Evolutionary conservation across 2,113 vertebrate species (phyloP).

Genomic region (Carassius auratus): DNA sequence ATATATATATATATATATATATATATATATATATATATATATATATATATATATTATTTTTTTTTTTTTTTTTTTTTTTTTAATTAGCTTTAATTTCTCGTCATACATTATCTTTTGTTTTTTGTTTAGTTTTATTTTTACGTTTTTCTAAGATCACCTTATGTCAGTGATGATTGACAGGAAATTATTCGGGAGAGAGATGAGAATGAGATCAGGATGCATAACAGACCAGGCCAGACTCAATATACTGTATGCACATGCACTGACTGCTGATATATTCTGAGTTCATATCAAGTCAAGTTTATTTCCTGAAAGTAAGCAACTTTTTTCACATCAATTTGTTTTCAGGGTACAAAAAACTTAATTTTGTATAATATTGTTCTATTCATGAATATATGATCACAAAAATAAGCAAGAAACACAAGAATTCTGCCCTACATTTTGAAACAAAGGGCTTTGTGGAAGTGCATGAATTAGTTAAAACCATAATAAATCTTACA

Average conservation of each 20-base stretch:
- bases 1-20: too few relatives aligned
- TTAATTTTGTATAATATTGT: neutral
- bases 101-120: neutral
- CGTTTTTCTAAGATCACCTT: neutral
- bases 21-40: too few relatives aligned
- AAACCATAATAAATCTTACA: neutral
- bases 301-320: neutral
- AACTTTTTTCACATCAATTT: neutral
- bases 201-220: neutral
- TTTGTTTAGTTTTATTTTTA: neutral
- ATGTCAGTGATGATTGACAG: neutral
- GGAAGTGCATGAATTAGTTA: slow-evolving; percentile 24
- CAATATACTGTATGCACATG: neutral
- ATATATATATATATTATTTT: too few relatives aligned
- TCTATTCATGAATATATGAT: slow-evolving; percentile 22
- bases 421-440: slow-evolving; percentile 27
- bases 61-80: too few relatives aligned
- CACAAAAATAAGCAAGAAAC: slow-evolving; percentile 14
- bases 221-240: neutral
- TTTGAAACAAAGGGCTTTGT: slow-evolving; percentile 24
- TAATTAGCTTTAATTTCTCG: neutral
- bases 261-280: neutral
- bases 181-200: neutral
- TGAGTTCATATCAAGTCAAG: neutral
- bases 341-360: neutral